A percentile compares a stretch with the other conserved stretches of the same genome.
Evolutionary conservation across 1,140 invertebrate species (phyloP).

Genomic region (Drosophila repleta): DNA sequence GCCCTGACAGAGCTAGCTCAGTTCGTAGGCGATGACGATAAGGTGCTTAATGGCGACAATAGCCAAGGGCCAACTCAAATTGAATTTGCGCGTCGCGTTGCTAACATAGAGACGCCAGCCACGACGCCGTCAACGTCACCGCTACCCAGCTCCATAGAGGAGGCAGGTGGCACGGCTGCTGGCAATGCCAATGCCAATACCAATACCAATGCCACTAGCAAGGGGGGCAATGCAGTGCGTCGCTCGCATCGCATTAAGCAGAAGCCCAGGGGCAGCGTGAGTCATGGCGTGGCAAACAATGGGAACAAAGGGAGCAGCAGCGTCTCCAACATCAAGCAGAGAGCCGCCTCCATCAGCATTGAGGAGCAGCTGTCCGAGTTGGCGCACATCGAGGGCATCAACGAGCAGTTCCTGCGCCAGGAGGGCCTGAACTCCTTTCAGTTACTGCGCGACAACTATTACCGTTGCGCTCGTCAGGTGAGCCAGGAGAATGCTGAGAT

Average conservation of each 20-base stretch:
- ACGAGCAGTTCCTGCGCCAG: slow-evolving; percentile 70
- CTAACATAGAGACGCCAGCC: slow-evolving; percentile 54
- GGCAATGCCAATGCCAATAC: not conserved
- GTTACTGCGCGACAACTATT: slow-evolving; percentile 93
- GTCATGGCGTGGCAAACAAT: slow-evolving; percentile 38
- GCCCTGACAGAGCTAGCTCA: slow-evolving; percentile 70
- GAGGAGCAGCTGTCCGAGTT: slow-evolving; percentile 67
- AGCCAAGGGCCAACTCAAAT: slow-evolving; percentile 29
- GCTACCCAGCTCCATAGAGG: slow-evolving; percentile 16
- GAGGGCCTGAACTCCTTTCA: slow-evolving; percentile 91
- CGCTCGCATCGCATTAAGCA: slow-evolving; percentile 79
- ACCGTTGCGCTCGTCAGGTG: slow-evolving; percentile 90
- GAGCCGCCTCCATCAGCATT: slow-evolving; percentile 45
- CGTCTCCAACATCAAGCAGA: slow-evolving; percentile 14
- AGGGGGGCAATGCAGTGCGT: slow-evolving; percentile 32
- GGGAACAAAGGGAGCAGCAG: slow-evolving; percentile 8
- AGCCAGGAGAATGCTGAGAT: slow-evolving; percentile 96
- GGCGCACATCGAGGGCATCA: slow-evolving; percentile 70
- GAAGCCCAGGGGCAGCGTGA: slow-evolving; percentile 58
- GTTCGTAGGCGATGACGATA: slow-evolving; percentile 71
- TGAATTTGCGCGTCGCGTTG: slow-evolving; percentile 53
- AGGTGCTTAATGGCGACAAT: too few species aligned
- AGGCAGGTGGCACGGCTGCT: not conserved
- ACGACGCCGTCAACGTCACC: slow-evolving; percentile 53
- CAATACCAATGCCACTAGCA: not conserved